Base-by-base conservation (phyloP, 1,140 invertebrate species). In the Propsilocerus akamusi region DNA sequence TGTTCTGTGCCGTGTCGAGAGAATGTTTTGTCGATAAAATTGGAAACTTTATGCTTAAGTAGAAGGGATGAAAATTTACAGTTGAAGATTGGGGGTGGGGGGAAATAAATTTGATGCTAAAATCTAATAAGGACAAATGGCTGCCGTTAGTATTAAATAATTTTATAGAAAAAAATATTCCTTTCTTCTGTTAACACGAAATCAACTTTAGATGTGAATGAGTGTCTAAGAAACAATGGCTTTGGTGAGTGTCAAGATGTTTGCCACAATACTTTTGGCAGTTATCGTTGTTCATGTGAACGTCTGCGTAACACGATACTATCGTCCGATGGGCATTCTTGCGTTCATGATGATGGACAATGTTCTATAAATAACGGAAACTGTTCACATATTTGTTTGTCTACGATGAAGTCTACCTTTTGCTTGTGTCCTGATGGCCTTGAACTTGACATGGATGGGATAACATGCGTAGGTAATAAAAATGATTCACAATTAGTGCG, bases 241-340 rank as follows among this genome's bases (percentile, higher is more conserved):
- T 77, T 77, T 53, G 79, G 79, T 2, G 76, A 77, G n/a, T 82
- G 78, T 58, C 74, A 80, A 57, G 76, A 74, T 48, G 64, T 61
- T 23, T 86, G 83, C 59, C 61, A 65, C 48, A 83, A 85, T 63
- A 71, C 72, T 22, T 63, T 63, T 50, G 73, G 75, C n/a, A 70
- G 73, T 28, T 80, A 80, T 53, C 57, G 63, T 46, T 84, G 81
- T 57, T 69, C 66, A 47, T 82, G 79, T 59, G 62, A 65, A 25
- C 59, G 66, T 49, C 69, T 76, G 22, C 60, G 65, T 1, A 76
- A 77, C 50, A 78, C 77, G 54, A 64, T 69, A 57, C 68, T 81
- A 50, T 65, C 71, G 10, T 48, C 61, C 8, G 76, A 81, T 59
- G 71, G 72, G 62, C 67, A 64, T 53, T 65, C 62, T 47, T 71